These are phyloP conservation scores for Huso huso DNA, from an alignment of 2,797 vertebrate genomes.

Conservation along the genomic window DNA sequence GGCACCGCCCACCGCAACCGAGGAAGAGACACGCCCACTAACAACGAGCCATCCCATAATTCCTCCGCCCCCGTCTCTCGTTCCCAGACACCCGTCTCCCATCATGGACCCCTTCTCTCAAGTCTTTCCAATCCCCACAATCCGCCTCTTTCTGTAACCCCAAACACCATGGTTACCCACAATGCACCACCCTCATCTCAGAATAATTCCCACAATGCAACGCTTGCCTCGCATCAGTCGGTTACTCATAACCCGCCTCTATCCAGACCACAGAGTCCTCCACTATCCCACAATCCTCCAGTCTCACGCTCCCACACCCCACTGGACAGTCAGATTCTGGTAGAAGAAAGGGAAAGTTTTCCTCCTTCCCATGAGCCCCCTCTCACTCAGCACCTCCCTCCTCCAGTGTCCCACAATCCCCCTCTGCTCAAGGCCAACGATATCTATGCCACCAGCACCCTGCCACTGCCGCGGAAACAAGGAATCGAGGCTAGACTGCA, in stretches of 20 bases:
- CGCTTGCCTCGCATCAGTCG: conserved; percentile 52
- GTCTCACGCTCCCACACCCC: conserved; percentile 65
- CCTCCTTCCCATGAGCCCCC: conserved; percentile 37
- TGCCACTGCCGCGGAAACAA: conserved; percentile 67
- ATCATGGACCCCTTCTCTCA: conserved; percentile 39
- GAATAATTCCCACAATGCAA: conserved; percentile 30
- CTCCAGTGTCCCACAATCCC: conserved; percentile 42
- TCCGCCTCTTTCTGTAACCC: background rate
- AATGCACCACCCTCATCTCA: conserved; percentile 27
- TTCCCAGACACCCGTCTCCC: conserved; percentile 30
- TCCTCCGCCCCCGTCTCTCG: conserved; percentile 32
- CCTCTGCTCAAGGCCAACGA: conserved; percentile 52
- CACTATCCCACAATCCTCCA: conserved; percentile 62
- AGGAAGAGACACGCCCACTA: conserved; percentile 37
- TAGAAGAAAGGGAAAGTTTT: background rate
- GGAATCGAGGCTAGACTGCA: conserved; percentile 56
- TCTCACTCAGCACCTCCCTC: conserved; percentile 37
- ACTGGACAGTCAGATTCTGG: background rate
- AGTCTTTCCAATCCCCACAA: conserved; percentile 49
- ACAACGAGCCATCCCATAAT: conserved; percentile 30
- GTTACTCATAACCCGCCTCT: conserved; percentile 43
- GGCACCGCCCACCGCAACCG: conserved; percentile 56
- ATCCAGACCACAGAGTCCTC: conserved; percentile 55
- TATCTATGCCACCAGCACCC: conserved; percentile 60
- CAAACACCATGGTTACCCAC: conserved; percentile 36